Base-by-base conservation (phyloP, 2,113 vertebrate genomes). In the Onychostruthus taczanowskii region DNA sequence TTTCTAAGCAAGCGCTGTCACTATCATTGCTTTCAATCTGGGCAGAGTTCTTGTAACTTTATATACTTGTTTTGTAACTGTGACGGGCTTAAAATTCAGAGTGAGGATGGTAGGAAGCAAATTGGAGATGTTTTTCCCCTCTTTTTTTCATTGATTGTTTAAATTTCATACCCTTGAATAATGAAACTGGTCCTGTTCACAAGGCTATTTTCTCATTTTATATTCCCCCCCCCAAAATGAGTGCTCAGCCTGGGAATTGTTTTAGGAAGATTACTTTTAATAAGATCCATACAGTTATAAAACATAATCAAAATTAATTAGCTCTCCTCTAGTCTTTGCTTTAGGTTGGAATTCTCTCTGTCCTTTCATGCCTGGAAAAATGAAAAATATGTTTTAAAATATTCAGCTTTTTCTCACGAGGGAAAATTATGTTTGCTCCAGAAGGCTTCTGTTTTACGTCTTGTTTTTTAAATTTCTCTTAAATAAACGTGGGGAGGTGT, bases 201-300 rank as follows among this genome's bases (percentile, higher is more conserved):
- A 11, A n/a, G 59, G 8, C 1, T 30, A 2, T 82, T 67, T 59
- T 24, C 35, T 27, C 35, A 30, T 64, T 79, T 31, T 24, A 13
- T 68, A 39, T 75, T 26, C 28, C 49, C 21, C 15, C 15, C 15
- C 23, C 3, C 27, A 13, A 44, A 82, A 58, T 0, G 1, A 59
- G 10, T 23, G 30, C 44, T 75, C 75, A 64, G 37, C 87, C 43
- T 73, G 41, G 37, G 73, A 85, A 89, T 89, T 87, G 50, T 66
- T 93, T 94, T 44, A 43, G 35, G 35, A 47, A 72, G 91, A 70
- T 83, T 92, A 58, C 2, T 76, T 79, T 86, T 86, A 79, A 84
- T 84, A 55, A 87, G 58, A 84, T 41, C 37, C 62, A 89, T 47
- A 20, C 23, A 39, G 39, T 53, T 66, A 56, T 33, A 61, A 91